phyloP scores from a whole-genome alignment of 1,140 invertebrate genomes.

The Camponotus vicinus region DNA sequence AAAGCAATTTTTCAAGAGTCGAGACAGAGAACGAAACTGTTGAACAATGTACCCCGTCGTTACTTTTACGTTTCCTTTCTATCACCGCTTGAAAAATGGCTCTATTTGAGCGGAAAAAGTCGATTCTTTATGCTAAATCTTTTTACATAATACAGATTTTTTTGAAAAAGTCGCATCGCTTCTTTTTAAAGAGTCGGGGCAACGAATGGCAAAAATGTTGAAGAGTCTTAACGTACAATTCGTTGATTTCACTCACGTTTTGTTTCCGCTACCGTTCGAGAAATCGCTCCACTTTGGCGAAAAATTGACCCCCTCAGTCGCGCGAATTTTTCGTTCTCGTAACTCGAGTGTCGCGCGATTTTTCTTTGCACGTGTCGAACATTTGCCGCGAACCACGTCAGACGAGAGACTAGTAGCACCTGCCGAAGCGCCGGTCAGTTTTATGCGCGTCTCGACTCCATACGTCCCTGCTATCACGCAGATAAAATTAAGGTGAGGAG shows the following conservation, averaged over 20 bases:
- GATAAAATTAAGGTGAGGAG: constrained; percentile 67
- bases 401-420: constrained; percentile 69
- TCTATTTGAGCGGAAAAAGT: not conserved
- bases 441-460: constrained; percentile 71
- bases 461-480: constrained; percentile 68
- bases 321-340: constrained; percentile 15
- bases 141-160: not conserved
- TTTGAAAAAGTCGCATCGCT: not conserved
- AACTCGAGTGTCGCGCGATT: constrained; percentile 52
- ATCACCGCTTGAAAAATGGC: not conserved
- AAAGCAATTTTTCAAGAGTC: not conserved
- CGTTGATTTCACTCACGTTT: constrained; percentile 49
- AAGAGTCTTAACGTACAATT: not conserved
- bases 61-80: constrained; percentile 18
- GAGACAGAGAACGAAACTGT: not conserved
- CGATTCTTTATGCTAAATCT: not conserved
- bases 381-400: constrained; percentile 64
- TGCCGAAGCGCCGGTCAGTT: constrained; percentile 75
- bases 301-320: not conserved
- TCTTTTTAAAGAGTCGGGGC: no score
- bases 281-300: constrained; percentile 52
- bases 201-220: not conserved
- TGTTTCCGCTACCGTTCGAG: constrained; percentile 8
- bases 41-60: not conserved
- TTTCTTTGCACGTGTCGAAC: constrained; percentile 58